Conservation (phyloP, 2,113 vertebrate species). For the Forbesichthys agassizii region DNA sequence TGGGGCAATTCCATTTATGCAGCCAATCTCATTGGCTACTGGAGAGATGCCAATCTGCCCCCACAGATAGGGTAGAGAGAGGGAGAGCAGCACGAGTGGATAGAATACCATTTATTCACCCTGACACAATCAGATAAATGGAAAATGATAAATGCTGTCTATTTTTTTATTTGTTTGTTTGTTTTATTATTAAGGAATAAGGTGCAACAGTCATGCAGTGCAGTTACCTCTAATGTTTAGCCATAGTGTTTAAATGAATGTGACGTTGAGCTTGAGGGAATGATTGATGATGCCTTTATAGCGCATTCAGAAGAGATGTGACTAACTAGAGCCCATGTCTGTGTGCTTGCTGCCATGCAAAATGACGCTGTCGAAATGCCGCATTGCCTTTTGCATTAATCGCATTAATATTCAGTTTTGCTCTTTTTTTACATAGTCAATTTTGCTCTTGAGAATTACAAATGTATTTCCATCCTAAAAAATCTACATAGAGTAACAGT, state of each 20-base stretch:
- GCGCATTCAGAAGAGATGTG: slow-evolving; percentile 32
- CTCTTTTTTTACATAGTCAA: no score
- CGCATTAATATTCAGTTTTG: no score
- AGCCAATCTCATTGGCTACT: slow-evolving; percentile 69
- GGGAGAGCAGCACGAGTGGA: slow-evolving; percentile 44
- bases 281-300: slow-evolving; percentile 26
- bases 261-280: slow-evolving; percentile 31
- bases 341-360: slow-evolving; percentile 2
- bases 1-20: slow-evolving; percentile 68
- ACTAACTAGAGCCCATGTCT: slow-evolving; percentile 18
- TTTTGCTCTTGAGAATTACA: no score
- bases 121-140: slow-evolving; percentile 75
- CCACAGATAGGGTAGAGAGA: slow-evolving; percentile 62
- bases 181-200: slow-evolving; percentile 47
- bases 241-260: slow-evolving; percentile 31
- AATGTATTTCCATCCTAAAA: no score
- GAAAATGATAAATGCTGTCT: slow-evolving; percentile 74
- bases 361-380: not conserved
- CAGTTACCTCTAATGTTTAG: slow-evolving; percentile 13
- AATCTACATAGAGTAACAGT: no score
- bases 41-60: slow-evolving; percentile 70
- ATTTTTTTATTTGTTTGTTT: slow-evolving; percentile 41
- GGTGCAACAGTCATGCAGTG: slow-evolving; percentile 1
- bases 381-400: not conserved
- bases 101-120: slow-evolving; percentile 72